phyloP scores from a whole-genome alignment of 2,888 invertebrate genomes.

The Pyrrhosoma nymphula region DNA sequence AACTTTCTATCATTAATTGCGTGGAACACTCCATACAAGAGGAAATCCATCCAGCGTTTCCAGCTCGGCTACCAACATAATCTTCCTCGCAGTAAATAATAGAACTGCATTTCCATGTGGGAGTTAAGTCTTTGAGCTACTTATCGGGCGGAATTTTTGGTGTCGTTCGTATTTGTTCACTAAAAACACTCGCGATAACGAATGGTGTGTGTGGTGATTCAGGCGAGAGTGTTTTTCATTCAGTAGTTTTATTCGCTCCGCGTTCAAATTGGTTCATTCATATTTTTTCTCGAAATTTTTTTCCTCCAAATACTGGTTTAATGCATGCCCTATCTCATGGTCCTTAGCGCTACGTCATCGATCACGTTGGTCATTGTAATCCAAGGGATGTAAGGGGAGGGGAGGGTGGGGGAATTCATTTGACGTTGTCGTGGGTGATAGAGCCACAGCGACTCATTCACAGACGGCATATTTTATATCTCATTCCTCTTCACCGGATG shows the following conservation, averaged over 20 bases:
- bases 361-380: not conserved
- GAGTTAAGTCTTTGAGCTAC: not conserved
- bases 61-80: not conserved
- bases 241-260: not conserved
- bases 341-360: not conserved
- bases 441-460: not conserved
- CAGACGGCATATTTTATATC: not conserved
- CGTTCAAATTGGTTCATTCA: not conserved
- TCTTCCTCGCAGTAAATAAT: not conserved
- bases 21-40: not conserved
- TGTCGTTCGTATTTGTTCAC: not conserved
- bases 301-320: not conserved
- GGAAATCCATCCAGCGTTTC: not conserved
- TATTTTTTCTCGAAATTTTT: not conserved
- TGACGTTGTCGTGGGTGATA: not conserved
- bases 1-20: not conserved
- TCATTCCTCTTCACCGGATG: not conserved
- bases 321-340: not conserved
- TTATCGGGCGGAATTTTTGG: not conserved
- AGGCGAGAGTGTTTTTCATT: not conserved
- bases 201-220: not conserved
- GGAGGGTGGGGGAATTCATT: not conserved
- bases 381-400: not conserved
- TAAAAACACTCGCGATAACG: not conserved
- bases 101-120: not conserved